Evolutionary conservation across 2,888 invertebrate genomes (phyloP).

Genomic region (Apocheima hispidaria): DNA sequence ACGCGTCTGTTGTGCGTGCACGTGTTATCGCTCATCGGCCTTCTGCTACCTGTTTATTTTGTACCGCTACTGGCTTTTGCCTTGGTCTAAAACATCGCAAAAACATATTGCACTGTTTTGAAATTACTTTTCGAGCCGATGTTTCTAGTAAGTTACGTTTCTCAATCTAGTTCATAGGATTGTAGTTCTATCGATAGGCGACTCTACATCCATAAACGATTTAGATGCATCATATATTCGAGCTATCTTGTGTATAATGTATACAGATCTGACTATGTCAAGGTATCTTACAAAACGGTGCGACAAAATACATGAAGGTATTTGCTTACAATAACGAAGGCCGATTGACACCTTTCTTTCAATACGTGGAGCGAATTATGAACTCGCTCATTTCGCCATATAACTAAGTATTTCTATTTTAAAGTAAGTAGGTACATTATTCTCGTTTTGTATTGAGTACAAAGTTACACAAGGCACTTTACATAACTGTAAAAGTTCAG

Average conservation of each 20-base stretch:
- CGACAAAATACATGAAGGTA: constrained; percentile 18
- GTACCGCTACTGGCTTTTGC: no score
- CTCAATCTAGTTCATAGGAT: no score
- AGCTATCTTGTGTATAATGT: constrained; percentile 15
- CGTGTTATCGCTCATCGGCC: no score
- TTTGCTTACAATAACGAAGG: constrained; percentile 27
- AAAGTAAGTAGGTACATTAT: neutral
- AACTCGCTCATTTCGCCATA: neutral
- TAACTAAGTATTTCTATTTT: neutral
- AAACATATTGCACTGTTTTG: no score
- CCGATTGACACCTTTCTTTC: constrained; percentile 24
- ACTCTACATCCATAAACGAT: no score
- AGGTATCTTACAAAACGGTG: constrained; percentile 28
- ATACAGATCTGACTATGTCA: constrained; percentile 35
- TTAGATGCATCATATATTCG: neutral
- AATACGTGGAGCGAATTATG: constrained; percentile 12
- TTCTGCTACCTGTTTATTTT: no score
- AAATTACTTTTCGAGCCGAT: no score
- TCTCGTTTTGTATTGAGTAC: neutral
- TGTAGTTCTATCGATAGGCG: no score
- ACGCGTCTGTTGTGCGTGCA: no score
- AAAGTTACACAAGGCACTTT: constrained; percentile 4
- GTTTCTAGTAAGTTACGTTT: no score
- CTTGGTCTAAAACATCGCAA: no score
- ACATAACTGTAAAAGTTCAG: neutral